Conservation (phyloP, 2,797 vertebrate genomes). For the Petrocephalus schoutedeni region DNA sequence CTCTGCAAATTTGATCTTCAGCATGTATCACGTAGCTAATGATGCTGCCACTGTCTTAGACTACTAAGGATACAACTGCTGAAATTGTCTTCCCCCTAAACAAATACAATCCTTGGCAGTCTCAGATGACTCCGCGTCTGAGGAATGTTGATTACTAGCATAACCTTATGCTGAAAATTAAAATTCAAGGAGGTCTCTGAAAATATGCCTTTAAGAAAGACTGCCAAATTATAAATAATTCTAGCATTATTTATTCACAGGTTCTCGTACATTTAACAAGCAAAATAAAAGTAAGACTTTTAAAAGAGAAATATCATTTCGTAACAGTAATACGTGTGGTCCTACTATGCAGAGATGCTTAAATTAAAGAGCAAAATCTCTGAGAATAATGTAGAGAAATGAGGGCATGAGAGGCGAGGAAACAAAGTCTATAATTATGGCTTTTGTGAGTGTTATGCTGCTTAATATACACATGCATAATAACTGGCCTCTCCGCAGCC, state of each 20-base stretch:
- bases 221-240: not conserved
- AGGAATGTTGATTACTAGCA: conserved; percentile 15
- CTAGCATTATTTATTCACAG: not conserved
- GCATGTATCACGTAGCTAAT: not conserved
- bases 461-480: conserved; percentile 50
- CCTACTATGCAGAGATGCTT: not conserved
- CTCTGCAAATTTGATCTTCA: not conserved
- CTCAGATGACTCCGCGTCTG: not conserved
- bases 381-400: not conserved
- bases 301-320: not conserved
- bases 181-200: not conserved
- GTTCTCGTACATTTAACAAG: not conserved
- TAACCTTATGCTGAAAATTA: not conserved
- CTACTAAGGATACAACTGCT: conserved; percentile 6
- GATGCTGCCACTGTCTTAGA: not conserved
- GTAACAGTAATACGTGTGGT: not conserved
- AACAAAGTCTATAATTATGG: not conserved
- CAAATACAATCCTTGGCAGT: not conserved
- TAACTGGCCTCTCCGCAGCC: conserved; percentile 44
- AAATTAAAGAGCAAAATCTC: not conserved
- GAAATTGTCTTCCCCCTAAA: not conserved
- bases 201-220: conserved; percentile 8
- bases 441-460: conserved; percentile 42
- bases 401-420: not conserved
- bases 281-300: not conserved